Evolutionary conservation across 2,797 vertebrate genomes (phyloP).

Genomic region (Malacoraja senta): DNA sequence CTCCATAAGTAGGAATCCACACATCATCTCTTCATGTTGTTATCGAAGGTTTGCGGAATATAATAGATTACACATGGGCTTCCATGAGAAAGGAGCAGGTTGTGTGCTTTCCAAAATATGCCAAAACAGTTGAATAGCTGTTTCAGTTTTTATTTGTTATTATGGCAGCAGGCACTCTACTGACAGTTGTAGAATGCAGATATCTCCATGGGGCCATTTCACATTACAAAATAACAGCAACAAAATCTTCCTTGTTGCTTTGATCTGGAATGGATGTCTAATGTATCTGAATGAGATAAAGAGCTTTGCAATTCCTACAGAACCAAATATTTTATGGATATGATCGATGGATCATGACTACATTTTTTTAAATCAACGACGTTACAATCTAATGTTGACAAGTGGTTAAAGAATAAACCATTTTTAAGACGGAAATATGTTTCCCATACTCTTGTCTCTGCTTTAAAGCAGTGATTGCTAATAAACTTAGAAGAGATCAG

Average conservation of each 20-base stretch:
- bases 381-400: neutral
- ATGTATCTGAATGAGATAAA: neutral
- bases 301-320: neutral
- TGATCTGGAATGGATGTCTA: neutral
- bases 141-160: neutral
- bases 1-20: neutral
- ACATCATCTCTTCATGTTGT: neutral
- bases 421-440: neutral
- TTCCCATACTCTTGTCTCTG: neutral
- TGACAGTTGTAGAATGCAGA: conserved; percentile 22
- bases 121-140: neutral
- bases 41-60: neutral
- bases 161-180: neutral
- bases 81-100: neutral
- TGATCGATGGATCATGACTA: conserved; percentile 1
- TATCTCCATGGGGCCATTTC: neutral
- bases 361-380: neutral
- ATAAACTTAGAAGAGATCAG: neutral
- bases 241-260: neutral
- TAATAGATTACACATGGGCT: neutral
- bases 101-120: neutral
- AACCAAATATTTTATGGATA: neutral
- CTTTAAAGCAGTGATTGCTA: neutral
- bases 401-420: neutral
- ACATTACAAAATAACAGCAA: neutral